Evolutionary conservation across 2,113 vertebrate genomes (phyloP).

Genomic region (Hemicordylus capensis): DNA sequence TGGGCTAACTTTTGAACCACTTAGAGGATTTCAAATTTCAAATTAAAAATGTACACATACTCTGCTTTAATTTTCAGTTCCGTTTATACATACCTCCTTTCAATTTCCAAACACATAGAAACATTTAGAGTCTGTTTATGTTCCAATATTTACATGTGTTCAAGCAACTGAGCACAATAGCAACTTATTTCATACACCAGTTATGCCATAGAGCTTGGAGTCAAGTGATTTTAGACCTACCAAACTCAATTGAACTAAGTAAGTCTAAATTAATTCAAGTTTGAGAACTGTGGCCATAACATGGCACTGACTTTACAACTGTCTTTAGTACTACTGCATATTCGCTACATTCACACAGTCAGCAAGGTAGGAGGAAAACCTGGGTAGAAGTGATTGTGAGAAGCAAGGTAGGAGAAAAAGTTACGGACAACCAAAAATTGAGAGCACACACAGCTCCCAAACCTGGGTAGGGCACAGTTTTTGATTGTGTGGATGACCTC

Average conservation of each 20-base stretch:
- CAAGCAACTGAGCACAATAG: neutral
- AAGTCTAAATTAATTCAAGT: neutral
- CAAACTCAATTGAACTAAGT: neutral
- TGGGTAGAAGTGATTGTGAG: too few relatives aligned
- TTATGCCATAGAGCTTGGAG: constrained; percentile 40
- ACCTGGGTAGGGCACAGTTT: too few relatives aligned
- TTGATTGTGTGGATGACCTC: too few relatives aligned
- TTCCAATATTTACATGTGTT: neutral
- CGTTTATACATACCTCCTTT: neutral
- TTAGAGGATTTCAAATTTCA: too few relatives aligned
- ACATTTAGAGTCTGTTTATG: neutral
- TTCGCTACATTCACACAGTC: too few relatives aligned
- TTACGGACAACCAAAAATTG: too few relatives aligned
- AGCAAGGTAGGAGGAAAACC: too few relatives aligned
- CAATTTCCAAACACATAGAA: neutral
- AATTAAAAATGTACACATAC: neutral
- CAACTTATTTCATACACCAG: constrained; percentile 48
- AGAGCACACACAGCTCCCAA: too few relatives aligned
- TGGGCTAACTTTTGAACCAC: too few relatives aligned
- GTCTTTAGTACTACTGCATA: too few relatives aligned
- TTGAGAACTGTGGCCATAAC: neutral
- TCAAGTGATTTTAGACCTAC: neutral
- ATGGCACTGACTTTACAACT: neutral
- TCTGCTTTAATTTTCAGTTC: neutral
- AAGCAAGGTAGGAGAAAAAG: too few relatives aligned